A percentile compares a stretch with the other conserved stretches of the same genome.
These are phyloP conservation scores for Mionectes macconnelli DNA, from an alignment of 2,113 vertebrate genomes.

Conservation along the genomic window DNA sequence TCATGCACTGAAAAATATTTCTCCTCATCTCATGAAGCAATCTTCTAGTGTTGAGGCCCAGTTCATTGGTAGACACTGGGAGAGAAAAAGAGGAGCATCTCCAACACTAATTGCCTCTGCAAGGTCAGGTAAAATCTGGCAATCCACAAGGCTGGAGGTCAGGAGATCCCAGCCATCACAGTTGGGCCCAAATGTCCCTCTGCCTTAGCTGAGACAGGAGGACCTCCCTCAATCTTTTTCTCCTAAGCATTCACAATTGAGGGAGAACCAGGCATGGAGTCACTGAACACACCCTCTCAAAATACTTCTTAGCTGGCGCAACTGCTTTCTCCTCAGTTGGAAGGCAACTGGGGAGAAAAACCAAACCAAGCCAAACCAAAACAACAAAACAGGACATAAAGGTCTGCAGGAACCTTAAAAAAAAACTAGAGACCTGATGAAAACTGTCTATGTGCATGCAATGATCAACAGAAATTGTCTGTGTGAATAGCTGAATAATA, in stretches of 20 bases:
- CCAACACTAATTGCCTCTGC: neutral
- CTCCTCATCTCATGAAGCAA: neutral
- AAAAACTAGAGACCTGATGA: neutral
- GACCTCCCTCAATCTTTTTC: neutral
- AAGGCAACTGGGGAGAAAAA: neutral
- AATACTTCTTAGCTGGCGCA: neutral
- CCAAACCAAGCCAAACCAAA: neutral
- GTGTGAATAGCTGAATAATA: neutral
- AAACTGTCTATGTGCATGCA: neutral
- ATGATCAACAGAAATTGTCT: neutral
- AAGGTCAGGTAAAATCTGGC: neutral
- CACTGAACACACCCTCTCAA: neutral
- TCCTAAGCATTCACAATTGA: neutral
- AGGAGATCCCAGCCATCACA: neutral
- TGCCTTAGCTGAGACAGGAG: neutral
- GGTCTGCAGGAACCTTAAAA: neutral
- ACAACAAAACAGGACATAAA: neutral
- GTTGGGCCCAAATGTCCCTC: neutral
- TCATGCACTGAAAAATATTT: neutral
- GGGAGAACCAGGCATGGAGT: neutral
- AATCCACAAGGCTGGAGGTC: neutral
- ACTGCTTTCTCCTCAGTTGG: neutral
- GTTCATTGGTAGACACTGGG: rapidly evolving
- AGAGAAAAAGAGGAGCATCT: neutral
- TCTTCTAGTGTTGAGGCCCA: neutral